phyloP scores from a whole-genome alignment of 1,140 invertebrate genomes.

The Zaprionus capensis region DNA sequence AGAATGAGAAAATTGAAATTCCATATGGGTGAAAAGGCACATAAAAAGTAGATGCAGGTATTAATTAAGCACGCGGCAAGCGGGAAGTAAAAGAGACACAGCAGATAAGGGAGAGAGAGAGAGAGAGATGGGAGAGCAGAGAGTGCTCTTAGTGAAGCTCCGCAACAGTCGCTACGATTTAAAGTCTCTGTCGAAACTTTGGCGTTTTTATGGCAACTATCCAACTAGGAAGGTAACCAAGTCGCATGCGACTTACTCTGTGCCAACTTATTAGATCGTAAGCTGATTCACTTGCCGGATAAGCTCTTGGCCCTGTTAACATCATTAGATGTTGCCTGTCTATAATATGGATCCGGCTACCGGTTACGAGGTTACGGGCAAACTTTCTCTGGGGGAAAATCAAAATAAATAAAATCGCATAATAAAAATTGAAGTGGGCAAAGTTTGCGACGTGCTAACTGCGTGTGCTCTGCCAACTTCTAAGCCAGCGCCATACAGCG shows the following conservation, averaged over 20 bases:
- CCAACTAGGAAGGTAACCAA: neutral
- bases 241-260: neutral
- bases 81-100: neutral
- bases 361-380: constrained; percentile 16
- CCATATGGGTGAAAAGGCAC: constrained; percentile 37
- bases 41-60: constrained; percentile 39
- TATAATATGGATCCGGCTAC: constrained; percentile 7
- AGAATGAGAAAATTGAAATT: constrained; percentile 45
- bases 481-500: constrained; percentile 24
- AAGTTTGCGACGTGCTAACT: constrained; percentile 78
- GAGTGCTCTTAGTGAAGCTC: constrained; percentile 4
- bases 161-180: constrained; percentile 7
- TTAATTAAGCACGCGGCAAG: constrained; percentile 63
- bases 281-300: constrained; percentile 64
- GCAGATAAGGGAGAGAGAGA: neutral
- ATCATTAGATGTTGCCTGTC: constrained; percentile 65
- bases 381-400: constrained; percentile 68
- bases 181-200: neutral
- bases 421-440: constrained; percentile 76
- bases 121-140: neutral
- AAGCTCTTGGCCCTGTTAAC: constrained; percentile 70
- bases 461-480: constrained; percentile 54
- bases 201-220: constrained; percentile 32
- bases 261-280: constrained; percentile 66
- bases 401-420: constrained; percentile 81